A percentile compares a stretch with the other conserved stretches of the same genome.
phyloP scores from a whole-genome alignment of 2,888 invertebrate genomes.

The Neocrepidodera transversa region DNA sequence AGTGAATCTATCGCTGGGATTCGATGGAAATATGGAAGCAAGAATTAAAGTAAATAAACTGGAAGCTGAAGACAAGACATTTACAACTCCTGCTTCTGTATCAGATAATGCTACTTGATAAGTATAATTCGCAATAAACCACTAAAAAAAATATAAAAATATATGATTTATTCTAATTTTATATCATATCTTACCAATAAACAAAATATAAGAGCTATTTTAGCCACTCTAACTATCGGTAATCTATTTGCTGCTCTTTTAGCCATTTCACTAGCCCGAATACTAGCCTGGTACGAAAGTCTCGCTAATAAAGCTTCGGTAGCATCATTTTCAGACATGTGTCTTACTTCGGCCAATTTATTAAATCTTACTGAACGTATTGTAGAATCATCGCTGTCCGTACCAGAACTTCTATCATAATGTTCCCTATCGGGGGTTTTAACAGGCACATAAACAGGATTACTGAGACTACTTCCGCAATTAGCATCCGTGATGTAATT shows the following conservation, averaged over 20 bases:
- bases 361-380: constrained; percentile 80
- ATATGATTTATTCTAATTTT: not conserved
- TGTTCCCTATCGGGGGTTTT: constrained; percentile 70
- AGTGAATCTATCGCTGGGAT: constrained; percentile 82
- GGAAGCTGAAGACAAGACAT: constrained; percentile 87
- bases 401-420: constrained; percentile 69
- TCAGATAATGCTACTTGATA: constrained; percentile 88
- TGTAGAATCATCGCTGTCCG: constrained; percentile 80
- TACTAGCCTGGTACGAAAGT: constrained; percentile 91
- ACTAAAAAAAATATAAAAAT: constrained; percentile 67
- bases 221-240: constrained; percentile 77
- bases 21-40: constrained; percentile 86
- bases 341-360: constrained; percentile 87
- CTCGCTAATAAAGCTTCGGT: constrained; percentile 92
- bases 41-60: constrained; percentile 88
- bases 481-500: constrained; percentile 74
- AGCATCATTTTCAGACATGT: constrained; percentile 89
- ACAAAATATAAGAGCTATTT: constrained; percentile 85
- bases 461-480: constrained; percentile 66
- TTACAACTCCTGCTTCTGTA: constrained; percentile 86
- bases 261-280: constrained; percentile 82
- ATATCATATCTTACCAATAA: constrained; percentile 70
- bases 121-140: constrained; percentile 93
- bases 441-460: constrained; percentile 91
- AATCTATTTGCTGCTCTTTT: constrained; percentile 79